These are phyloP conservation scores for Neostethus bicornis DNA, from an alignment of 2,797 vertebrate genomes.

Conservation along the genomic window DNA sequence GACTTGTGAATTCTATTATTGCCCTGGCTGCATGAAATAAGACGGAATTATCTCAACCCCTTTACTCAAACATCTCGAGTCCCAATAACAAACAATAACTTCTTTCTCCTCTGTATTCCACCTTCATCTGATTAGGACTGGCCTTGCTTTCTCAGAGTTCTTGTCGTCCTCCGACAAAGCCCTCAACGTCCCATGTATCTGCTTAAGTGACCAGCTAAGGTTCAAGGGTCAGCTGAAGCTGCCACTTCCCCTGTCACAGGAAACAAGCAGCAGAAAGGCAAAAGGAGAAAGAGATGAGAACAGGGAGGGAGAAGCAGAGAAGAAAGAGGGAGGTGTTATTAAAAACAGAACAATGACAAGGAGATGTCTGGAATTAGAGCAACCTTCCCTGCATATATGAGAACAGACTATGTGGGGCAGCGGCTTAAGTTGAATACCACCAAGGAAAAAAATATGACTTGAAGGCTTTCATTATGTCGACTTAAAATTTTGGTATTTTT, in stretches of 20 bases:
- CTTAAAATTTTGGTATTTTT: conserved; percentile 30
- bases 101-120: conserved; percentile 51
- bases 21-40: conserved; percentile 15
- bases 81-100: conserved; percentile 64
- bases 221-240: conserved; percentile 74
- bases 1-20: conserved; percentile 13
- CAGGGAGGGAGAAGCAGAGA: conserved; percentile 40
- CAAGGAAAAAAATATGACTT: conserved; percentile 18
- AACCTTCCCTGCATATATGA: conserved; percentile 12
- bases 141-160: conserved; percentile 67
- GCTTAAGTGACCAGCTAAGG: conserved; percentile 75
- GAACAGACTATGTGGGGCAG: conserved; percentile 16
- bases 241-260: conserved; percentile 81
- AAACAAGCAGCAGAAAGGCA: conserved; percentile 70
- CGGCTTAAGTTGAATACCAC: conserved; percentile 40
- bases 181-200: conserved; percentile 74
- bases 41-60: conserved; percentile 8
- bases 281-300: conserved; percentile 51
- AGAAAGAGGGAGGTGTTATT: conserved; percentile 66
- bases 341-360: conserved; percentile 73
- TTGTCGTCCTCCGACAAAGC: conserved; percentile 72
- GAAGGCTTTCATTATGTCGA: conserved; percentile 27
- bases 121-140: conserved; percentile 63
- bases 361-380: conserved; percentile 61
- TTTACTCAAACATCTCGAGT: conserved; percentile 36